Evolutionary conservation across 2,113 vertebrate genomes (phyloP), one percentile per base, ranked within the genome.

Genomic region (Thalassarche chlororhynchos): DNA sequence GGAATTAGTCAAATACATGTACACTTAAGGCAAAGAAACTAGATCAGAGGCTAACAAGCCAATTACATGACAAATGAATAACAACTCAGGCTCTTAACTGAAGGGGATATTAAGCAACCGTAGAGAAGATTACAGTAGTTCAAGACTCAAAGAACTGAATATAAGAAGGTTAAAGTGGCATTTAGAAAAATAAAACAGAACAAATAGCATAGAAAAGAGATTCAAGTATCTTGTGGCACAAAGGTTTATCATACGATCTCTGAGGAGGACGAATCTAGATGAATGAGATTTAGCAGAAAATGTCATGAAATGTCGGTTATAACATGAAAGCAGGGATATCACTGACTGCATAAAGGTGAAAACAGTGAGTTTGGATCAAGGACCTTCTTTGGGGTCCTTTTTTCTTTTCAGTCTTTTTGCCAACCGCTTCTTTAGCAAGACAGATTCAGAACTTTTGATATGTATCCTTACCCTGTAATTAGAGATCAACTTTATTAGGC

Each of bases 11-110:
- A 94, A 93, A 96, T 93, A 66, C 51, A 69, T 84, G 87, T 87
- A 95, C 82, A 97, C 91, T 94, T 95, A 93, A 96, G 90, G 92
- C 78, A 86, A 90, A 95, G 93, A 96, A 96, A 89, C 72, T 60
- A 77, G 81, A 95, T 95, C 83, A 97, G 93, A 97, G 81, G 71
- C 90, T 95, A 96, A 95, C 78, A 93, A 97, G 87, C 80, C 89
- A 92, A 95, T 97, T 96, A 91, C 54, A 85, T 36, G 69, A 96
- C 77, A 93, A 95, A 95, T 38, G 90, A 85, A 61, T 92, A 96
- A 93, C 58, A 93, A 91, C 55, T 89, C 86, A 44, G 78, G 68
- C 80, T 87, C 77, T 78, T 90, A 96, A 93, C 70, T 96, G 91
- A 95, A 94, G 47, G 54, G 64, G 89, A 83, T 93, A 95, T 94